These are phyloP conservation scores for Drosophila kambysellisi DNA, from an alignment of 2,888 invertebrate genomes.

Conservation along the genomic window DNA sequence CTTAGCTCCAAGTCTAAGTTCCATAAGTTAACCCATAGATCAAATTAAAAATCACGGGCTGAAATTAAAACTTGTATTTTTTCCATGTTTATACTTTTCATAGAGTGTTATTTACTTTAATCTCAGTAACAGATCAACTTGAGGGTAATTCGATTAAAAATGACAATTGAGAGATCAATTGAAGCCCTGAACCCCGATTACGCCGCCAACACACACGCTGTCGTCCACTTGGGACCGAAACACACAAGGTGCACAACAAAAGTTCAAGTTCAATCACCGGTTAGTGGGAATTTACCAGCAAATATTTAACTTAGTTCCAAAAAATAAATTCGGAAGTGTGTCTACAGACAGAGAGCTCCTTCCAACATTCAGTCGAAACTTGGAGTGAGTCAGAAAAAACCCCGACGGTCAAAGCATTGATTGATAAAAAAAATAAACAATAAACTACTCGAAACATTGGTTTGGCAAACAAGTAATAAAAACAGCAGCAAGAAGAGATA, in stretches of 20 bases:
- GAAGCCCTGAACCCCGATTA: constrained; percentile 58
- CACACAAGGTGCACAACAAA: constrained; percentile 44
- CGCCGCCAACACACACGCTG: constrained; percentile 26
- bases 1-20: too few species aligned
- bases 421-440: constrained; percentile 48
- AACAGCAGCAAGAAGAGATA: constrained; percentile 3
- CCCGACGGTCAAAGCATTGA: constrained; percentile 67
- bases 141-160: constrained; percentile 12
- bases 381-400: constrained; percentile 54
- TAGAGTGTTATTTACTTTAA: not conserved
- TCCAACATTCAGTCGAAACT: constrained; percentile 30
- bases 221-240: constrained; percentile 28
- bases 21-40: too few species aligned
- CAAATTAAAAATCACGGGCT: too few species aligned
- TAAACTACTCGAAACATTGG: constrained; percentile 48
- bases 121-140: constrained; percentile 10
- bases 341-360: constrained; percentile 29
- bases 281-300: constrained; percentile 55
- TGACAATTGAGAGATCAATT: constrained; percentile 39
- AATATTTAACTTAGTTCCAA: constrained; percentile 44
- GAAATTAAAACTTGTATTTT: not conserved
- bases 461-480: constrained; percentile 58
- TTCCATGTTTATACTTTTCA: not conserved
- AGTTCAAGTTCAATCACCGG: constrained; percentile 67
- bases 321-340: constrained; percentile 65